phyloP scores from a whole-genome alignment of 2,113 vertebrate genomes.

The Tenebrosternarchus preto region DNA sequence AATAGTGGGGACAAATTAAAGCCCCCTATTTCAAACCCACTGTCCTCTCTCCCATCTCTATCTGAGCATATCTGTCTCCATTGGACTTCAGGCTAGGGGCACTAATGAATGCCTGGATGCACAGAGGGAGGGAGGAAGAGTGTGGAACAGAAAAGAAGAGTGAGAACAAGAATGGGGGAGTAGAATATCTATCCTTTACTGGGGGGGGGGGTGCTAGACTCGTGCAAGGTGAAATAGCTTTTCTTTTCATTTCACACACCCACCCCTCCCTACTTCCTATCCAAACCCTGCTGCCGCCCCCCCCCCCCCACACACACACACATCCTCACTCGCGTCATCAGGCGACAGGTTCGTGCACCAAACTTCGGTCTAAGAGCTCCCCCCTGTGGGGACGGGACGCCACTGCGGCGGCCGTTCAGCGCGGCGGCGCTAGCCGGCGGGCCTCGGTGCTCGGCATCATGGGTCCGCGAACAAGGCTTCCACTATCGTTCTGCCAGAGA shows the following conservation, averaged over 20 bases:
- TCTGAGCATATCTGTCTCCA: slow-evolving; percentile 56
- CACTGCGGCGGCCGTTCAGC: slow-evolving; percentile 69
- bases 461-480: slow-evolving; percentile 65
- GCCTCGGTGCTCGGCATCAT: slow-evolving; percentile 58
- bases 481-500: slow-evolving; percentile 48
- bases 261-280: slow-evolving; percentile 62
- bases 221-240: slow-evolving; percentile 82
- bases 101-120: slow-evolving; percentile 54
- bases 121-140: slow-evolving; percentile 38
- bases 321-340: neutral
- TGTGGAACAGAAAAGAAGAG: slow-evolving; percentile 36
- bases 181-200: slow-evolving; percentile 70
- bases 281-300: slow-evolving; percentile 46
- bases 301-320: neutral
- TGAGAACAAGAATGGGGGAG: slow-evolving; percentile 55
- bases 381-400: slow-evolving; percentile 81
- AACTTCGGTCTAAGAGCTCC: slow-evolving; percentile 91
- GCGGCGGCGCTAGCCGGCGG: slow-evolving; percentile 60
- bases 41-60: slow-evolving; percentile 47
- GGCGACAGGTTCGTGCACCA: neutral
- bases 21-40: slow-evolving; percentile 61
- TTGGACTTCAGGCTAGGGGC: slow-evolving; percentile 64
- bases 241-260: slow-evolving; percentile 81
- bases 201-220: slow-evolving; percentile 59
- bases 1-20: slow-evolving; percentile 76